A percentile compares a stretch with the other conserved stretches of the same genome.
Evolutionary conservation across 2,888 invertebrate genomes (phyloP).

Genomic region (Ophion obscuratus): DNA sequence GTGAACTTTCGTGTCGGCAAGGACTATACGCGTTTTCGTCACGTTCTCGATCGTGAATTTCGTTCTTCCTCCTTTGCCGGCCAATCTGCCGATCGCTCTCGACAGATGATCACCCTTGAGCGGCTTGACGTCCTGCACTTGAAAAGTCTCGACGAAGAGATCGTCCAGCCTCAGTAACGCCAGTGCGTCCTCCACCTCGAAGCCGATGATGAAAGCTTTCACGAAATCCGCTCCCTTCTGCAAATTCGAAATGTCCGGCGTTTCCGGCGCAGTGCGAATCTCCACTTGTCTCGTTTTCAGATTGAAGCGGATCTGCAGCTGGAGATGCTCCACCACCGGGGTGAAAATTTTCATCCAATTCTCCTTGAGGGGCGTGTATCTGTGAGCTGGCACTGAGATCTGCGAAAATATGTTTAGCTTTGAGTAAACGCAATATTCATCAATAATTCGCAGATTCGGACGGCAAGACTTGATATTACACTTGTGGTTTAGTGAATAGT

Average conservation of each 20-base stretch:
- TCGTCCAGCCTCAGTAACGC: slow-evolving; percentile 98
- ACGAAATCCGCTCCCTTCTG: slow-evolving; percentile 99
- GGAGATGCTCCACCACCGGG: slow-evolving; percentile 97
- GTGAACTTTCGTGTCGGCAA: slow-evolving; percentile 98
- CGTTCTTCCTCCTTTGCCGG: slow-evolving; percentile 98
- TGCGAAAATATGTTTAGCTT: slow-evolving; percentile 55
- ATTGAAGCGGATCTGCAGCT: slow-evolving; percentile 97
- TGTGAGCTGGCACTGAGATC: slow-evolving; percentile 95
- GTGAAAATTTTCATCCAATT: slow-evolving; percentile 99
- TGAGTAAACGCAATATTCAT: neutral
- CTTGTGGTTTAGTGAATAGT: too few species aligned
- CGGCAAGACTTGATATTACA: too few species aligned
- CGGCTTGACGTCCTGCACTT: slow-evolving; percentile 98
- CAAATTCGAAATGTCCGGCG: slow-evolving; percentile 94
- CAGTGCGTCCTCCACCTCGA: slow-evolving; percentile 98
- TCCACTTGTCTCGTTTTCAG: slow-evolving; percentile 96
- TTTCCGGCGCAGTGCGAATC: slow-evolving; percentile 89
- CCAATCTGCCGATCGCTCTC: slow-evolving; percentile 98
- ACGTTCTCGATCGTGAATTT: slow-evolving; percentile 99
- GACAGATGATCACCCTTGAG: slow-evolving; percentile 97
- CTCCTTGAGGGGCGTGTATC: slow-evolving; percentile 97
- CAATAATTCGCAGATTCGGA: too few species aligned
- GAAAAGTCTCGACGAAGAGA: slow-evolving; percentile 98
- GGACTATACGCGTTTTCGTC: slow-evolving; percentile 98
- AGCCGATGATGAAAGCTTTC: slow-evolving; percentile 97